These are phyloP conservation scores for Busseola fusca DNA, from an alignment of 2,888 invertebrate species.

Conservation along the genomic window DNA sequence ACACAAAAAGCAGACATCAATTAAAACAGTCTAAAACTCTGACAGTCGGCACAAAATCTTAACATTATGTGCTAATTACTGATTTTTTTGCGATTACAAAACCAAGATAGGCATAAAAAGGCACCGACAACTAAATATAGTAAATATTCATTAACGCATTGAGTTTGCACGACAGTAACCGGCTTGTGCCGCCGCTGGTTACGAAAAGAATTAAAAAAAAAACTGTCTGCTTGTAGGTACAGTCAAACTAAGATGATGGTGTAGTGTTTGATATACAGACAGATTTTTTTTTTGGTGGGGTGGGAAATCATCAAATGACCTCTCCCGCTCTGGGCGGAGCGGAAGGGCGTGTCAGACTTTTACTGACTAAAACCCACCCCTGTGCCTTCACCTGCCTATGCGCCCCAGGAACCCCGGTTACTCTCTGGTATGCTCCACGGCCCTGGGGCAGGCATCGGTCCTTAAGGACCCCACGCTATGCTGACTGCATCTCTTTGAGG, in stretches of 20 bases:
- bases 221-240: conserved; percentile 19
- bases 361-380: too few relatives aligned
- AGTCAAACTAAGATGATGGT: neutral
- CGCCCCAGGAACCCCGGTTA: too few relatives aligned
- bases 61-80: conserved; percentile 68
- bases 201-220: conserved; percentile 58
- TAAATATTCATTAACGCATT: conserved; percentile 77
- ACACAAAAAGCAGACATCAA: conserved; percentile 55
- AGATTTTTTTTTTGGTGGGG: too few relatives aligned
- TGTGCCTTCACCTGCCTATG: too few relatives aligned
- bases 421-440: too few relatives aligned
- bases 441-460: too few relatives aligned
- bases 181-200: conserved; percentile 63
- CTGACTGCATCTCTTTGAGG: too few relatives aligned
- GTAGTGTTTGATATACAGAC: too few relatives aligned
- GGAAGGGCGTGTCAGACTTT: too few relatives aligned
- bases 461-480: too few relatives aligned
- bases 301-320: too few relatives aligned
- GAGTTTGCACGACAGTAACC: conserved; percentile 66
- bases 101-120: conserved; percentile 64
- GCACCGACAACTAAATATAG: conserved; percentile 68
- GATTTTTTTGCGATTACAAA: conserved; percentile 48
- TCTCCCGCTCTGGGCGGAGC: too few relatives aligned
- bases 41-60: conserved; percentile 52
- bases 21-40: conserved; percentile 57